These are phyloP conservation scores for Onchidella celtica DNA, from an alignment of 2,888 invertebrate species.

Conservation along the genomic window DNA sequence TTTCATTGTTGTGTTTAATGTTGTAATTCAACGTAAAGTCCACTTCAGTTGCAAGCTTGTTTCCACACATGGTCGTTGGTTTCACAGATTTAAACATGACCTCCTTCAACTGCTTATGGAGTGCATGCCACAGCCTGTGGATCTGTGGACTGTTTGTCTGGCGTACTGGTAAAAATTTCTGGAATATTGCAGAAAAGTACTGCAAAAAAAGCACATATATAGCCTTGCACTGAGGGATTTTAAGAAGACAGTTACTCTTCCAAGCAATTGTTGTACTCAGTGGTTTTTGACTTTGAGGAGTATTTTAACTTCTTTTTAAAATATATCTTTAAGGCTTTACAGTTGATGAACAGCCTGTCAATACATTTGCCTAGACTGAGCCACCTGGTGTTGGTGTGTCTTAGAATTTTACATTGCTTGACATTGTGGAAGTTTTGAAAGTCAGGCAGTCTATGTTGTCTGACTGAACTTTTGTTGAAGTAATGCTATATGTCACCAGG, in stretches of 20 bases:
- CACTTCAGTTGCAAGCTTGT: neutral
- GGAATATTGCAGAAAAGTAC: neutral
- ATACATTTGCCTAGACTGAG: constrained; percentile 23
- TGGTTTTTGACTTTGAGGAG: neutral
- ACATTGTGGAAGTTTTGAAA: neutral
- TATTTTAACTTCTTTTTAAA: constrained; percentile 18
- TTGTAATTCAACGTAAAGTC: neutral
- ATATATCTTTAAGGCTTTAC: neutral
- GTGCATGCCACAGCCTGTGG: neutral
- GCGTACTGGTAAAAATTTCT: neutral
- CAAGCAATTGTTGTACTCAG: neutral
- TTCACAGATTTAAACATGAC: neutral
- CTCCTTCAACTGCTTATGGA: neutral
- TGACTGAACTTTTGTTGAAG: neutral
- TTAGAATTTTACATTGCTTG: neutral
- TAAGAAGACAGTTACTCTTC: neutral
- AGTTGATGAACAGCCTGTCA: constrained; percentile 17
- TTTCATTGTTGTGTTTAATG: neutral
- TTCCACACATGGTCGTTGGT: neutral
- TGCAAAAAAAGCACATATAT: neutral
- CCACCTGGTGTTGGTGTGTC: constrained; percentile 4
- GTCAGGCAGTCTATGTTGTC: neutral
- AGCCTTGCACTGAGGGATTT: neutral
- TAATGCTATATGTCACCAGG: constrained; percentile 9
- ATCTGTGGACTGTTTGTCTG: neutral